A percentile compares a stretch with the other conserved stretches of the same genome.
Evolutionary conservation across 2,113 vertebrate species (phyloP).

Genomic region (Peromyscus maniculatus): DNA sequence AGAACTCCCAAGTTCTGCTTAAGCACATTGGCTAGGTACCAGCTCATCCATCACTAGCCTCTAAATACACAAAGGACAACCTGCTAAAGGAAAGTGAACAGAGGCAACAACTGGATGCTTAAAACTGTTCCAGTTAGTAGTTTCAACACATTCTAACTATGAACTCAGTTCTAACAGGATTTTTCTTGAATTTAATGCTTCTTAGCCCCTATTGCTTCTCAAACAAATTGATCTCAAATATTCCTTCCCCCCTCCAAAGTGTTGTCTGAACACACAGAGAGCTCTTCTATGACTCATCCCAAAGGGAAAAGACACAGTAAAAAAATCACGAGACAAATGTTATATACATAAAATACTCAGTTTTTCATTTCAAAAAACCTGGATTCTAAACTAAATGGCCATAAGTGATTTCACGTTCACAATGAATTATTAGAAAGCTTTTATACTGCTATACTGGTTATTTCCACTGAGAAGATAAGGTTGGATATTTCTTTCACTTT

Average conservation of each 20-base stretch:
- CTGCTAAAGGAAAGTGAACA: constrained; percentile 29
- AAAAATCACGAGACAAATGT: constrained; percentile 42
- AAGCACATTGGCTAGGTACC: constrained; percentile 56
- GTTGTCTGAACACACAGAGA: not conserved
- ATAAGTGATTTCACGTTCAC: constrained; percentile 22
- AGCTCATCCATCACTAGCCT: constrained; percentile 55
- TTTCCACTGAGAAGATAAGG: constrained; percentile 52
- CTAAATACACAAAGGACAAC: constrained; percentile 58
- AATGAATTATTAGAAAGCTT: constrained; percentile 56
- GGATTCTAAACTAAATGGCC: constrained; percentile 40
- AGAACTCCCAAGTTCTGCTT: constrained; percentile 64
- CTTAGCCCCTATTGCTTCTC: constrained; percentile 29
- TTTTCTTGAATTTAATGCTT: constrained; percentile 49
- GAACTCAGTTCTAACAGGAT: constrained; percentile 35
- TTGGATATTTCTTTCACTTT: not conserved
- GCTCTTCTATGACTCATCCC: constrained; percentile 55
- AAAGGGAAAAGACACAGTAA: constrained; percentile 42
- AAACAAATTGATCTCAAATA: constrained; percentile 41
- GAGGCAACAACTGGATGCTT: constrained; percentile 23
- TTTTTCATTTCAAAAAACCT: constrained; percentile 42
- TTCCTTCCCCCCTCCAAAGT: not conserved
- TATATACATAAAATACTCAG: constrained; percentile 15
- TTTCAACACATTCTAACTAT: constrained; percentile 54
- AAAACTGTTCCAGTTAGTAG: constrained; percentile 27
- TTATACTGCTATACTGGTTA: constrained; percentile 60